Conservation (phyloP, 2,113 vertebrate species). For the Aspidoscelis tigris region DNA sequence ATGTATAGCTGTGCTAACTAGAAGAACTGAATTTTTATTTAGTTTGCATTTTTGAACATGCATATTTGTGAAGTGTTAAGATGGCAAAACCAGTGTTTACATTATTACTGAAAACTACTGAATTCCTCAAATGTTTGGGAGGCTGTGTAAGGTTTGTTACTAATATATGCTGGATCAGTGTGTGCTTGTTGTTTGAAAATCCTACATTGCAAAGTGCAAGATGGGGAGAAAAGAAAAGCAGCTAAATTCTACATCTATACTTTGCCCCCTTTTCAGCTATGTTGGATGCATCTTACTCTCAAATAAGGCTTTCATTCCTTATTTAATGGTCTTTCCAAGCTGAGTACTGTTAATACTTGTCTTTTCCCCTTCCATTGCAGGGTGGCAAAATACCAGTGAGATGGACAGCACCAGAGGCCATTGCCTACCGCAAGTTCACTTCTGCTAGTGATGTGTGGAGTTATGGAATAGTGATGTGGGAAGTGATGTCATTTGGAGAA, state of each 20-base stretch:
- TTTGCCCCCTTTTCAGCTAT: neutral
- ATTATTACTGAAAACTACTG: neutral
- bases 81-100: neutral
- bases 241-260: neutral
- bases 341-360: conserved; percentile 4
- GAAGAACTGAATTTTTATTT: too few species aligned
- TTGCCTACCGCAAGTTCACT: conserved; percentile 85
- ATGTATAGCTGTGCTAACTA: too few species aligned
- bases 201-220: neutral
- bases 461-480: conserved; percentile 87
- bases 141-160: neutral
- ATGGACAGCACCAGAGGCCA: conserved; percentile 84
- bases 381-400: conserved; percentile 85
- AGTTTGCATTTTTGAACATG: too few species aligned
- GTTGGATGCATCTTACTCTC: neutral
- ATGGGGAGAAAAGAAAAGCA: neutral
- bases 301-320: neutral
- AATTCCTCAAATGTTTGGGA: neutral
- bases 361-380: conserved; percentile 48
- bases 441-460: conserved; percentile 85
- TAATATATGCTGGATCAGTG: neutral
- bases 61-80: neutral
- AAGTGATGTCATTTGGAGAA: conserved; percentile 86
- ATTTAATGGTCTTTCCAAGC: neutral
- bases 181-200: neutral